Evolutionary conservation across 2,888 invertebrate genomes (phyloP).

Genomic region (Fissipunctia ypsillon): DNA sequence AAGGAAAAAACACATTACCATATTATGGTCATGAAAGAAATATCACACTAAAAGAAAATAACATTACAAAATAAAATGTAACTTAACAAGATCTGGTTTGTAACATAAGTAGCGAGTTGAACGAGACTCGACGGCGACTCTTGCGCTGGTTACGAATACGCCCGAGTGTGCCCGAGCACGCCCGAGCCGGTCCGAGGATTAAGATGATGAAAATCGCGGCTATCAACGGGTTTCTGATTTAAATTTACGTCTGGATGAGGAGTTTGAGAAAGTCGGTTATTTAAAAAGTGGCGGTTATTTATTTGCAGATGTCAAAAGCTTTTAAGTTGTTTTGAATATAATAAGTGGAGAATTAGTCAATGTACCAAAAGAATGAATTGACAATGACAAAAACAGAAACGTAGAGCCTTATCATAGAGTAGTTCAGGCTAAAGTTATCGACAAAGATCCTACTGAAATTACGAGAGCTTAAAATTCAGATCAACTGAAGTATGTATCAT

Average conservation of each 20-base stretch:
- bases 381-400: not conserved
- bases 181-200: conserved; percentile 48
- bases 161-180: conserved; percentile 40
- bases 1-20: conserved; percentile 28
- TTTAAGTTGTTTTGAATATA: not conserved
- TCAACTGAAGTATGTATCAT: not conserved
- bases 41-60: conserved; percentile 34
- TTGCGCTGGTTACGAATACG: conserved; percentile 53
- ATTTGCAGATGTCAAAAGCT: not conserved
- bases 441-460: no score
- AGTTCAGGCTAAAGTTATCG: not conserved
- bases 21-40: conserved; percentile 32
- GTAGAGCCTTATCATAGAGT: not conserved
- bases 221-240: conserved; percentile 55
- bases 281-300: not conserved
- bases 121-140: conserved; percentile 67
- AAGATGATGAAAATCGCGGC: conserved; percentile 59
- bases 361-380: not conserved
- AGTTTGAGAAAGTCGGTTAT: conserved; percentile 33
- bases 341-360: not conserved
- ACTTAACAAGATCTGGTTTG: conserved; percentile 65
- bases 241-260: conserved; percentile 41
- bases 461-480: not conserved
- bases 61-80: conserved; percentile 58
- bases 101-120: conserved; percentile 62